Base-by-base conservation (phyloP, 2,113 vertebrate species). In the Mionectes macconnelli region DNA sequence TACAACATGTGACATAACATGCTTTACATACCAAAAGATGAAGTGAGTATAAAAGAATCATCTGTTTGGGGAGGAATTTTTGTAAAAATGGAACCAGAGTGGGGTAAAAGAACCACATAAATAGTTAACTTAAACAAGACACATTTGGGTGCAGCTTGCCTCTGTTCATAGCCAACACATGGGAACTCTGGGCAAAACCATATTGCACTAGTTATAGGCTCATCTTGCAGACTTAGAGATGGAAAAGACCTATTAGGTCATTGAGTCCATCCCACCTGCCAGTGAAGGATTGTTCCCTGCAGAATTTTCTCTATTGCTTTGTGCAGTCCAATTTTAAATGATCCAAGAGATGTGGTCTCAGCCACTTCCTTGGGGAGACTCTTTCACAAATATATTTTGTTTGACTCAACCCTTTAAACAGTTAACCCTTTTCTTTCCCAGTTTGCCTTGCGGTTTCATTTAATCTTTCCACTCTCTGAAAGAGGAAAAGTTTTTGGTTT, bases 211-310 rank as follows among this genome's bases (percentile, higher is more conserved):
- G 79, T 94, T 96, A 93, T 12, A 84, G 91, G 40, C 84, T 94
- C 87, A 83, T 96, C 92, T 85, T 19, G 3, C 60, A 50, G 86
- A 79, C 74, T 82, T 62, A 69, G 72, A 42, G 47, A 31, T 91
- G 87, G 91, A 91, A 95, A 95, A 95, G 91, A 56, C 78, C 59
- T 89, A 96, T 59, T 82, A 96, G 82, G 78, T 94, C 95, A 90
- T 64, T 67, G 91, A 96, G 87, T 91, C 74, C 81, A 90, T 87
- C 84, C 87, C 94, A 96, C 91, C 89, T 95, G 96, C 92, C 88
- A 95, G 90, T 87, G 93, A 97, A 78, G 85, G 90, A 96, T 96
- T 90, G 96, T 79, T 97, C 94, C 94, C 94, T 22, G 73, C 57
- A 84, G 96, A 84, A 84, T 96, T 90, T 42, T 56, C 80, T 90